phyloP scores from a whole-genome alignment of 2,113 vertebrate genomes.

The Hydrolagus affinis region DNA sequence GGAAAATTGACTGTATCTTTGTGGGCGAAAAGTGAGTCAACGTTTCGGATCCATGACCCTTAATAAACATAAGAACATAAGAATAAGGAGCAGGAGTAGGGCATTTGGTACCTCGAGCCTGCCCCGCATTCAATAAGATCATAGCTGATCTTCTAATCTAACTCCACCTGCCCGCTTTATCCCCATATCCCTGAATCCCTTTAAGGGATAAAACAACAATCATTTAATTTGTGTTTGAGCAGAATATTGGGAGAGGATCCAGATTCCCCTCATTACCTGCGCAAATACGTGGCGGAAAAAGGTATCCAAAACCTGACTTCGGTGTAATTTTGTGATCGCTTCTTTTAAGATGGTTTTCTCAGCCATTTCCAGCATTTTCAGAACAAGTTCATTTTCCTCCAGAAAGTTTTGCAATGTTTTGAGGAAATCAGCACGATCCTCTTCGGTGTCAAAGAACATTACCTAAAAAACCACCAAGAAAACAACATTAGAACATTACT shows the following conservation, averaged over 20 bases:
- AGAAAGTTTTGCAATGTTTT: constrained; percentile 48
- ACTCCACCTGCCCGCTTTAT: too few species aligned
- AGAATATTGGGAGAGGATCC: neutral
- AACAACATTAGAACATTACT: neutral
- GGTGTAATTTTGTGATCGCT: constrained; percentile 76
- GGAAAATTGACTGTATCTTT: too few species aligned
- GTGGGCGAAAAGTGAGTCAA: too few species aligned
- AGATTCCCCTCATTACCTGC: constrained; percentile 56
- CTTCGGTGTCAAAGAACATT: constrained; percentile 67
- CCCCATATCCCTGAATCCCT: too few species aligned
- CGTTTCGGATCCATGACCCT: too few species aligned
- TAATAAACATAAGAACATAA: too few species aligned
- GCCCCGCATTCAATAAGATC: neutral
- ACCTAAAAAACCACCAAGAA: constrained; percentile 52
- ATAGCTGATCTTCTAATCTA: neutral
- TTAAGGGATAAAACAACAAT: too few species aligned
- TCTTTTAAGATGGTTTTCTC: constrained; percentile 67
- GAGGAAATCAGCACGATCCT: constrained; percentile 62
- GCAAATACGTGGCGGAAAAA: constrained; percentile 90
- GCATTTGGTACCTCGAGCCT: neutral
- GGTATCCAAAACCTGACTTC: constrained; percentile 76
- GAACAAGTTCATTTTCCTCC: constrained; percentile 35
- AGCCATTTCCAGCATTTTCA: constrained; percentile 54
- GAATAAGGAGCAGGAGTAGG: too few species aligned
- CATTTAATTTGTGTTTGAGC: neutral